These are phyloP conservation scores for Brachypodius melanocephalos DNA, from an alignment of 2,113 vertebrate species.

Conservation along the genomic window DNA sequence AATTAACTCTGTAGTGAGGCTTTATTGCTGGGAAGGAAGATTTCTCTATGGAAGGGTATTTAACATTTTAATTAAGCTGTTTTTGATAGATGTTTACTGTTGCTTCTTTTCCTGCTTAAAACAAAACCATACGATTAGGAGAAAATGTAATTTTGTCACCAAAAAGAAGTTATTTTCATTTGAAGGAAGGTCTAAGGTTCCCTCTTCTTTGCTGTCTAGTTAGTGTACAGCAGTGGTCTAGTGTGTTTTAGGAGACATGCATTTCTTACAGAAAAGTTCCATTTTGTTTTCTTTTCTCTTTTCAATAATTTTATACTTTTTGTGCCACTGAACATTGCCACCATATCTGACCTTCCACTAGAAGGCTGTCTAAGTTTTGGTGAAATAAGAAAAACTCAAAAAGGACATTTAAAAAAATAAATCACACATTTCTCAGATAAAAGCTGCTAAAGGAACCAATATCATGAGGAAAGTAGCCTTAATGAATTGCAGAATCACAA, in stretches of 20 bases:
- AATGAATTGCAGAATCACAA: neutral
- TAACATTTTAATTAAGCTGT: conserved; percentile 72
- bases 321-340: neutral
- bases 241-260: neutral
- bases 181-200: neutral
- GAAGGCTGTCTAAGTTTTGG: neutral
- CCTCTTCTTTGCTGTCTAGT: neutral
- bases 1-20: conserved; percentile 66
- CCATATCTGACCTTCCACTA: neutral
- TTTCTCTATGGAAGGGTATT: conserved; percentile 39
- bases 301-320: neutral
- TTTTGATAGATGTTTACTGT: conserved; percentile 64
- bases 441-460: neutral
- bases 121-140: neutral
- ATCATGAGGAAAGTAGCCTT: neutral
- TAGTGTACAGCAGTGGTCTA: neutral
- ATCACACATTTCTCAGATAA: neutral
- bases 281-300: neutral
- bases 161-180: neutral
- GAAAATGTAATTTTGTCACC: neutral
- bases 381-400: neutral
- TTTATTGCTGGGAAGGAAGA: conserved; percentile 37
- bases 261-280: neutral
- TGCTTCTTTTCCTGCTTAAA: conserved; percentile 31
- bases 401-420: neutral